Conservation (phyloP, 2,797 vertebrate species). For the Pseudomugil gertrudae region DNA sequence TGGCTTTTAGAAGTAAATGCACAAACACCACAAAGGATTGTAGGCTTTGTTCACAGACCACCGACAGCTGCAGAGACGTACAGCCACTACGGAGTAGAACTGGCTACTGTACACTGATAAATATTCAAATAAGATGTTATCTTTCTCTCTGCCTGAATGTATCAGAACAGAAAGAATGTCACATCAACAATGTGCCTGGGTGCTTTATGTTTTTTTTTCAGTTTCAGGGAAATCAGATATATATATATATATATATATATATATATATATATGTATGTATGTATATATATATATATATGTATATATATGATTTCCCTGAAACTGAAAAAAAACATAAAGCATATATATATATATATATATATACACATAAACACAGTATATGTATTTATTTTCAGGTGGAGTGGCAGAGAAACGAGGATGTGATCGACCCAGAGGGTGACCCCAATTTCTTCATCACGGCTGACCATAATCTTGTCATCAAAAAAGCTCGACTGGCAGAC, state of each 20-base stretch:
- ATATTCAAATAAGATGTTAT: conserved; percentile 35
- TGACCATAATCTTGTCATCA: conserved; percentile 96
- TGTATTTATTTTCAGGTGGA: conserved; percentile 88
- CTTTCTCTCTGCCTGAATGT: conserved; percentile 18
- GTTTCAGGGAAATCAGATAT: conserved; percentile 37
- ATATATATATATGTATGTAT: conserved; percentile 14
- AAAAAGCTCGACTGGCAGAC: conserved; percentile 93
- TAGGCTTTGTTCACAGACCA: conserved; percentile 17
- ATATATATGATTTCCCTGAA: no score
- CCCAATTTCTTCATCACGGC: conserved; percentile 93
- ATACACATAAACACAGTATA: no score
- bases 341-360: conserved; percentile 16
- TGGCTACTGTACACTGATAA: conserved; percentile 8
- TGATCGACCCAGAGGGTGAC: conserved; percentile 91
- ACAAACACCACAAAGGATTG: conserved; percentile 40
- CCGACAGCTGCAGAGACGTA: conserved; percentile 28
- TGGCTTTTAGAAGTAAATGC: conserved; percentile 44
- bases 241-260: no score
- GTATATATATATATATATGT: conserved; percentile 1
- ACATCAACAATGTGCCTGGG: conserved; percentile 19
- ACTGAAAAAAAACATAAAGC: no score
- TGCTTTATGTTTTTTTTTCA: conserved; percentile 16
- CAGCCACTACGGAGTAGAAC: conserved; percentile 7
- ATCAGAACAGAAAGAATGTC: conserved; percentile 13
- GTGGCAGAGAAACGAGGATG: conserved; percentile 95